These are phyloP conservation scores for Coptotermes formosanus DNA, from an alignment of 1,140 invertebrate genomes.

Conservation along the genomic window DNA sequence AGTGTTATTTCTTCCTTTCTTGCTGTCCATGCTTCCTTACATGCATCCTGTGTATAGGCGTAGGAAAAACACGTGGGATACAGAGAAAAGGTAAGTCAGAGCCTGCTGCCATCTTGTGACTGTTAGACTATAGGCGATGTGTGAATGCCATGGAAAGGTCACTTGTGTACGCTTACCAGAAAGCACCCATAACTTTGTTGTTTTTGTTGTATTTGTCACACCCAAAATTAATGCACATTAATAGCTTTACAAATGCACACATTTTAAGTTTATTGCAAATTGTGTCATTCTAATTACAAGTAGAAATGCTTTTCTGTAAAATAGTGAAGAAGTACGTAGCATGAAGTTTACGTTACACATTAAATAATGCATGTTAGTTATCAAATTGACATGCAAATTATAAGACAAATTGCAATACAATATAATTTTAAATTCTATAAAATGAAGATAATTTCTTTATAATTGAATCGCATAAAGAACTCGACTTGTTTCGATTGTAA, in stretches of 20 bases:
- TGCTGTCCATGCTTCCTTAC: conserved; percentile 13
- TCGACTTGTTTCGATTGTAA: no score
- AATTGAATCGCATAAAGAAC: no score
- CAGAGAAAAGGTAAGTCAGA: conserved; percentile 57
- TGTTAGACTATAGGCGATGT: not conserved
- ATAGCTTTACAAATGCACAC: not conserved
- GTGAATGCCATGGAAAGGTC: not conserved
- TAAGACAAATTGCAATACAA: no score
- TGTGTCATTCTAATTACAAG: no score
- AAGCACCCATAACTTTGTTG: not conserved
- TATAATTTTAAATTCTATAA: no score
- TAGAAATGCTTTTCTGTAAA: no score
- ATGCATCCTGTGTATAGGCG: conserved; percentile 46
- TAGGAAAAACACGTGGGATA: conserved; percentile 60
- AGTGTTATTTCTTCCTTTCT: not conserved
- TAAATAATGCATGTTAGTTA: no score
- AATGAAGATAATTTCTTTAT: no score
- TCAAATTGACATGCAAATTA: no score
- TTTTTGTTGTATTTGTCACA: not conserved
- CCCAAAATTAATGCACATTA: not conserved
- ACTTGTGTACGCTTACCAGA: not conserved
- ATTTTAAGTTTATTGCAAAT: no score
- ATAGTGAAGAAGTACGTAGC: no score
- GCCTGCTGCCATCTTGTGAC: not conserved
- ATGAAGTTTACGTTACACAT: no score